These are phyloP conservation scores for Aphyosemion australe DNA, from an alignment of 2,113 vertebrate genomes.

Conservation along the genomic window DNA sequence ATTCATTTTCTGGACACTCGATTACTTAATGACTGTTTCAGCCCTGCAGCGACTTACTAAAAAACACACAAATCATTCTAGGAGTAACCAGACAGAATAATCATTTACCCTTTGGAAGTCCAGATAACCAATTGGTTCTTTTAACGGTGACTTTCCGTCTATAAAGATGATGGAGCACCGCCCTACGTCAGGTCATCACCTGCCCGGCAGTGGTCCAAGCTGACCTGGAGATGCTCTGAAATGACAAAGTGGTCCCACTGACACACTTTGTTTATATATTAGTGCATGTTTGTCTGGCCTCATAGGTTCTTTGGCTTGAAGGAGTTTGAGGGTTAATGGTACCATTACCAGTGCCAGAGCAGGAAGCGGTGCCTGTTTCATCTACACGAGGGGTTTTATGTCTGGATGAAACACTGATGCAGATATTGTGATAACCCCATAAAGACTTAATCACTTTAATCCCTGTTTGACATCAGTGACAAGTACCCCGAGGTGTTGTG, in stretches of 20 bases:
- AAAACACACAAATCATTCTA: neutral
- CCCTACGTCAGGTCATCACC: neutral
- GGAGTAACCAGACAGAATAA: neutral
- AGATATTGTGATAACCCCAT: neutral
- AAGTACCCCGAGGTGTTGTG: conserved; percentile 23
- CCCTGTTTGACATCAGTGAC: conserved; percentile 14
- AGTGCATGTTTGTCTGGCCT: conserved; percentile 7
- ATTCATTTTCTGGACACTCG: neutral
- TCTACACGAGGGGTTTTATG: neutral
- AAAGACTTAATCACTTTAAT: conserved; percentile 23
- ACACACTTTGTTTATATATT: conserved; percentile 23
- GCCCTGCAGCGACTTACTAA: neutral
- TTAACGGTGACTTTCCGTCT: neutral
- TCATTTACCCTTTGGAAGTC: neutral
- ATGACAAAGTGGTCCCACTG: conserved; percentile 11
- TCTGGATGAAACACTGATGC: neutral
- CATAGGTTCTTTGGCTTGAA: conserved; percentile 21
- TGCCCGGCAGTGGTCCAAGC: conserved; percentile 1
- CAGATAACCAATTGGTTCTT: neutral
- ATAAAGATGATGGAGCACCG: neutral
- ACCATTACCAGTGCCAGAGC: conserved; percentile 30
- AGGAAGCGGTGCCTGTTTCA: neutral
- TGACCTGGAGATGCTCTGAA: conserved; percentile 16
- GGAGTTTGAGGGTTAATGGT: conserved; percentile 50
- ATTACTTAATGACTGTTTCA: neutral